phyloP scores from a whole-genome alignment of 2,888 invertebrate genomes.

The Eurytoma adleriae region DNA sequence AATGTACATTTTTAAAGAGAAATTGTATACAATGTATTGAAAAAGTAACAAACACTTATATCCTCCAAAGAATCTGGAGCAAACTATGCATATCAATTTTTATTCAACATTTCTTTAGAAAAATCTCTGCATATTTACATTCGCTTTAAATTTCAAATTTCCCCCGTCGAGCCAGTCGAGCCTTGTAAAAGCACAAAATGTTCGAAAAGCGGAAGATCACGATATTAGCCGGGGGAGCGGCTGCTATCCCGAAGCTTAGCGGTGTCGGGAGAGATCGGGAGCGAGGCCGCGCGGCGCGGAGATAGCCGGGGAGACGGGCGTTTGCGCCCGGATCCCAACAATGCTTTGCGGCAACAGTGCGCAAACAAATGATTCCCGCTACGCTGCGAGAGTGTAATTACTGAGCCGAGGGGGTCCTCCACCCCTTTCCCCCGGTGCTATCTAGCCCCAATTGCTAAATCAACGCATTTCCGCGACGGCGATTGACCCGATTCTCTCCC shows the following conservation, averaged over 20 bases:
- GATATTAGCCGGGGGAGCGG: background rate
- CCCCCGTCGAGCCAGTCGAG: background rate
- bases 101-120: too few species aligned
- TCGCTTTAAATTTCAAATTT: background rate
- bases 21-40: background rate
- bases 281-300: constrained; percentile 10
- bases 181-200: background rate
- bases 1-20: background rate
- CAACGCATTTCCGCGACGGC: constrained; percentile 66
- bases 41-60: too few species aligned
- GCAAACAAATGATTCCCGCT: constrained; percentile 71
- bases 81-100: too few species aligned
- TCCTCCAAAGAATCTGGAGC: too few species aligned
- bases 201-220: background rate
- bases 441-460: constrained; percentile 66
- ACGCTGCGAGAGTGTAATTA: constrained; percentile 69
- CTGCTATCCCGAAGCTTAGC: too few species aligned
- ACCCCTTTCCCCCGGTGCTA: constrained; percentile 45
- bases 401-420: constrained; percentile 54
- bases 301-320: background rate
- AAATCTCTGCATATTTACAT: too few species aligned
- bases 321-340: constrained; percentile 64
- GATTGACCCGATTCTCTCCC: constrained; percentile 60
- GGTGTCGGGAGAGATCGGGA: background rate
- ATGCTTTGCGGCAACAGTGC: constrained; percentile 71